Conservation (phyloP, 2,113 vertebrate species). For the Chamaea fasciata region DNA sequence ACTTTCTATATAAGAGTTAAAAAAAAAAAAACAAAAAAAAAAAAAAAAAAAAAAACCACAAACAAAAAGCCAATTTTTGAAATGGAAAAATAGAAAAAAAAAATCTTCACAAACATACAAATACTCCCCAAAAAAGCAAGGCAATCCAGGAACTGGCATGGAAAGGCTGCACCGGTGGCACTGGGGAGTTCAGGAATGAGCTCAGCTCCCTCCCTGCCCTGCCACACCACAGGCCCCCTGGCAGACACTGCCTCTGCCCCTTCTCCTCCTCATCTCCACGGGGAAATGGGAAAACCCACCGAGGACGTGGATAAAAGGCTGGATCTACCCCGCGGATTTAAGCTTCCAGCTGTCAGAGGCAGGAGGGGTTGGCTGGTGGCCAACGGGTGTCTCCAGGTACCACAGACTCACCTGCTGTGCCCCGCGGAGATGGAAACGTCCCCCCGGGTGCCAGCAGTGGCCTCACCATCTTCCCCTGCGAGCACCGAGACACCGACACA, state of each 20-base stretch:
- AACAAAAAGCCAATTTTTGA: background rate
- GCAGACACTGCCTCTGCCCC: background rate
- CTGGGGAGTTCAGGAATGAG: background rate
- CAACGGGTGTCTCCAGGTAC: background rate
- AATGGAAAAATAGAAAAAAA: background rate
- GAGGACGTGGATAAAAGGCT: fast-evolving
- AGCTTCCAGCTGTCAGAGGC: background rate
- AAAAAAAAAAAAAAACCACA: background rate
- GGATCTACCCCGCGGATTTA: background rate
- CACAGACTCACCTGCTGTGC: background rate
- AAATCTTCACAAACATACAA: background rate
- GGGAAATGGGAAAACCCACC: background rate
- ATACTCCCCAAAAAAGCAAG: fast-evolving
- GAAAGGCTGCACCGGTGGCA: background rate
- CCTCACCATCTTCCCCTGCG: background rate
- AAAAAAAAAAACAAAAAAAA: background rate
- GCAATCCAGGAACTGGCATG: background rate
- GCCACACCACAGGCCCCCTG: background rate
- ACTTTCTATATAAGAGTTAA: background rate
- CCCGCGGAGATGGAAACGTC: background rate
- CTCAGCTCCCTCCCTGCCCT: background rate
- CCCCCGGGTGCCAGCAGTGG: background rate
- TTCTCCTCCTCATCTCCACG: background rate
- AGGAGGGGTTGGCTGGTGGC: background rate
- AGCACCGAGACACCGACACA: background rate